Base-by-base conservation (phyloP, 2,113 vertebrate species). In the Solea solea region DNA sequence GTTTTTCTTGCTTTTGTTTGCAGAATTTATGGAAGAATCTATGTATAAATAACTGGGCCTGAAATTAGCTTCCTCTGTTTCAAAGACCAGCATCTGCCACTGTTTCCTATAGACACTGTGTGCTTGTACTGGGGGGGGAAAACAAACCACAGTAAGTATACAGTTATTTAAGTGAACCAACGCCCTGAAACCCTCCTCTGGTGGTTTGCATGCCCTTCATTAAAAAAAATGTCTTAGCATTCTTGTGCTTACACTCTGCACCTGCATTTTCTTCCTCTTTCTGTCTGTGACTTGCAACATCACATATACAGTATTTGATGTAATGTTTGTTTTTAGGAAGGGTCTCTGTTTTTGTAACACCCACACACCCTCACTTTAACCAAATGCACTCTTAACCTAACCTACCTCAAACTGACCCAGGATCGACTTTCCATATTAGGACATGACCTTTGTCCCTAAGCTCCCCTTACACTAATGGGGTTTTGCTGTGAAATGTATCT, bases 221-320 rank as follows among this genome's bases (percentile, higher is more conserved):
- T 62, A 81, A 86, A 76, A 55, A 81, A 69, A 69, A 68, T 34
- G 67, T 75, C 21, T 21, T 45, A 76, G 78, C 76, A 87, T 86
- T 74, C 70, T 72, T 79, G 21, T 86, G 50, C 71, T 82, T 80
- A 75, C 45, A 78, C 69, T 82, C 73, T 77, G 74, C 74, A 84
- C 88, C 82, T 90, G 79, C 68, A 62, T 51, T 52, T 57, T 83
- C 79, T 89, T 75, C 68, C 83, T 81, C 64, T 77, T 72, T 84
- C 62, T 85, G 52, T 64, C 78, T 68, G 1, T 83, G 60, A 40
- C 34, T 73, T n/a, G 57, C 8, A 34, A 76, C 59, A 16, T 63
- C 34, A 41, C 21, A 76, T 7, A 34, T 34, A 34, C 34, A 34
- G 34, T 54, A 55, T 50, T 69, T 74, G 25, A 68, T 69, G 7